These are phyloP conservation scores for Nebria ingens DNA, from an alignment of 1,140 invertebrate species.

Conservation along the genomic window DNA sequence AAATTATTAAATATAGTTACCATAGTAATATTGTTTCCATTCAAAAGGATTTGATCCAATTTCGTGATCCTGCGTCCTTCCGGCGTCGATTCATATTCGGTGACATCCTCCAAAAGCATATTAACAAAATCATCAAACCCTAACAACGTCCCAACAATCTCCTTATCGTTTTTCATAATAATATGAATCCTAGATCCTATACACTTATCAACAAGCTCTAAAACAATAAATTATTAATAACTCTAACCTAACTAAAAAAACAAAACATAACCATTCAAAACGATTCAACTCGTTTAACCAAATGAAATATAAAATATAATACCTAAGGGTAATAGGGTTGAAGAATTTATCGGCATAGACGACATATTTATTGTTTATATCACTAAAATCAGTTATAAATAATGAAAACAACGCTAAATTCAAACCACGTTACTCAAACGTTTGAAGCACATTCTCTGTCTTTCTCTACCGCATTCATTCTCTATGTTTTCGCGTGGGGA, in stretches of 20 bases:
- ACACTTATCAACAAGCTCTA: constrained; percentile 99
- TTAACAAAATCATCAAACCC: constrained; percentile 99
- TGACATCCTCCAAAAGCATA: constrained; percentile 88
- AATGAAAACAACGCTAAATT: too few relatives aligned
- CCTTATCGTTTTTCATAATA: constrained; percentile 99
- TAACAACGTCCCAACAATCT: constrained; percentile 94
- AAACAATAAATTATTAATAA: constrained; percentile 21
- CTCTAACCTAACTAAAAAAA: constrained; percentile 15
- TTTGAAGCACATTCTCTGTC: constrained; percentile 5
- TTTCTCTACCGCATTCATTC: background rate
- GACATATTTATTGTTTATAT: background rate
- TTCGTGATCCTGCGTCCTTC: constrained; percentile 95
- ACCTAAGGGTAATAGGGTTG: constrained; percentile 30
- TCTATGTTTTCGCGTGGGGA: too few relatives aligned
- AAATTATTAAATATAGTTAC: constrained; percentile 39
- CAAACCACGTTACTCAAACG: too few relatives aligned
- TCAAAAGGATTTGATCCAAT: constrained; percentile 94
- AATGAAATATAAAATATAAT: constrained; percentile 15
- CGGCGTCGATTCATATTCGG: constrained; percentile 90
- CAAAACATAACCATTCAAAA: constrained; percentile 12
- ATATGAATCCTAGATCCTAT: constrained; percentile 98
- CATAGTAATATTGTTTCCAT: constrained; percentile 99
- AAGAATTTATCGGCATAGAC: constrained; percentile 28
- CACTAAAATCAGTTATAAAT: too few relatives aligned
- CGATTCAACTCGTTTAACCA: constrained; percentile 8